phyloP scores from a whole-genome alignment of 2,888 invertebrate species.

The Apotomis turbidana region DNA sequence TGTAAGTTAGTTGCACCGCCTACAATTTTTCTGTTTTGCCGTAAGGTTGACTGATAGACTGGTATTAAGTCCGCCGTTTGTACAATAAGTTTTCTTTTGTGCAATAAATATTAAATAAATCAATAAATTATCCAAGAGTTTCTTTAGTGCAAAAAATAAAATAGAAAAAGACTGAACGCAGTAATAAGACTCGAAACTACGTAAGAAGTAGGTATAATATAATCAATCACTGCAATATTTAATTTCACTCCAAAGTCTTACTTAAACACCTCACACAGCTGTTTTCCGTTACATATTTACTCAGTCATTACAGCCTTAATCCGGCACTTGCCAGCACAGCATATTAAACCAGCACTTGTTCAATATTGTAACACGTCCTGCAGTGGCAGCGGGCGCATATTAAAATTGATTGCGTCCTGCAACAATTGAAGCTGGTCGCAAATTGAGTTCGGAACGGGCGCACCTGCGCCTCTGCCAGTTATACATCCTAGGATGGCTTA shows the following conservation, averaged over 20 bases:
- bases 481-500: constrained; percentile 1
- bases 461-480: constrained; percentile 43
- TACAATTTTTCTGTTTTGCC: no score
- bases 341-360: constrained; percentile 21
- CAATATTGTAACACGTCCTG: constrained; percentile 44
- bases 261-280: not conserved
- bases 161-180: no score
- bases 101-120: no score
- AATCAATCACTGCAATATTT: no score
- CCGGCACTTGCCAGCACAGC: not conserved
- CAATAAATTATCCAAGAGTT: no score
- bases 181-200: no score
- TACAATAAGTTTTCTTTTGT: no score
- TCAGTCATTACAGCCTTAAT: constrained; percentile 14
- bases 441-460: constrained; percentile 59
- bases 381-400: constrained; percentile 52
- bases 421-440: constrained; percentile 61
- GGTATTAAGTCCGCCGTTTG: no score
- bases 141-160: no score
- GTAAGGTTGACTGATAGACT: no score
- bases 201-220: no score
- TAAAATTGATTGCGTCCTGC: constrained; percentile 64
- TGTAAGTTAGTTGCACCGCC: no score
- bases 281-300: not conserved
- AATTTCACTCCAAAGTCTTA: not conserved